Base-by-base conservation (phyloP, 1,140 invertebrate genomes). In the Drepana arcuata region DNA sequence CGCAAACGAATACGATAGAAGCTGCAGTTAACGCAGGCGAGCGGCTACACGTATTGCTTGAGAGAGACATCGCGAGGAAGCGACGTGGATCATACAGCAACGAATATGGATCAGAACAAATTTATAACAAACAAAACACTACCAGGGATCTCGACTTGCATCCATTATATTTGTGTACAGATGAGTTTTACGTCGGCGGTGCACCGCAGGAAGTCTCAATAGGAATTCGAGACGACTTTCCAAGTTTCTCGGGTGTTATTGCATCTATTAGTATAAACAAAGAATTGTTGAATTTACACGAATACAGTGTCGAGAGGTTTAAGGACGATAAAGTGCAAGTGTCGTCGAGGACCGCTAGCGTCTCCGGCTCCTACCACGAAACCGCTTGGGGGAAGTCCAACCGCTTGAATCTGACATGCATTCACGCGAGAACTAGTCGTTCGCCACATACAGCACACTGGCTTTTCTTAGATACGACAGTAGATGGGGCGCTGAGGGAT, bases 351-450 rank as follows among this genome's bases (percentile, higher is more conserved):
- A 69, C 68, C 6, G 72, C 77, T 2, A 81, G 77, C 47, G 33
- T 79, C 15, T 81, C 77, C 10, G 61, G 62, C 15, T 63, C 55
- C 3, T 81, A 81, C 41, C 57, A 70, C 13, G 77, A 81, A 61
- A 68, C 45, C 16, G 41, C 41, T 33, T 77, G 70, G 77, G 74
- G 70, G 14, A 59, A 55, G 16, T 70, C 70, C 3, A 66, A 70
- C 12, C 50, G 34, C 15, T 41, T 81, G n/a, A 81, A 79, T 52
- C 41, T 81, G 23, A 66, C 72, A n/a, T 81, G 77, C 31, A 43
- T 81, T 4, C 62, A 75, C 30, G 41, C 63, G 3, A 48, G 64
- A 34, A 47, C 16, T 4, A 21, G 25, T 16, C 35, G 37, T 13
- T 48, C 48, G 23, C 41, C 49, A 9, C 38, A 58, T 14, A 35